phyloP scores from a whole-genome alignment of 2,113 vertebrate genomes.

The Macquaria australasica region DNA sequence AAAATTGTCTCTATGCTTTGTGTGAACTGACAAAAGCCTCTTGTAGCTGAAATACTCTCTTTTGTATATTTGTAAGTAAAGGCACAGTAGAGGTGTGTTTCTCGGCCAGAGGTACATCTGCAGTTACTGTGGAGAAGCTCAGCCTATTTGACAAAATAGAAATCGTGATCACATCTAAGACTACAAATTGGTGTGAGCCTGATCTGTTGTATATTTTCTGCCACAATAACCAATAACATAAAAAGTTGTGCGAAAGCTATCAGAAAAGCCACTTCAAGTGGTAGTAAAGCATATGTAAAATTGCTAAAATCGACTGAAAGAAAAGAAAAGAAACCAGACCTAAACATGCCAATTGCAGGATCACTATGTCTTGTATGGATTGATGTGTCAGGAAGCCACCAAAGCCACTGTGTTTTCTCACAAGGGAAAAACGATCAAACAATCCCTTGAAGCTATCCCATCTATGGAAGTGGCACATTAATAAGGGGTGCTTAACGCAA shows the following conservation, averaged over 20 bases:
- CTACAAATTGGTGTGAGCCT: not conserved
- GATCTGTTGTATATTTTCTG: not conserved
- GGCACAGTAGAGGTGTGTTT: not conserved
- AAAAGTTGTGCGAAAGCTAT: not conserved
- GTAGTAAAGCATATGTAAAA: not conserved
- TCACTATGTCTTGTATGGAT: not conserved
- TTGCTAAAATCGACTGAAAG: not conserved
- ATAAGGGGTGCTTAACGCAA: not conserved
- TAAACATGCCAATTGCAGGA: not conserved
- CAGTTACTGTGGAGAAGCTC: not conserved
- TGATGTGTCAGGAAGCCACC: not conserved
- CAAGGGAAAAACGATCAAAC: not conserved
- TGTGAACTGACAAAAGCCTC: not conserved
- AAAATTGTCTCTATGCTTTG: not conserved
- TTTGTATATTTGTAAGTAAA: not conserved
- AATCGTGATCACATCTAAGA: not conserved
- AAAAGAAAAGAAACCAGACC: not conserved
- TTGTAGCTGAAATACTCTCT: not conserved
- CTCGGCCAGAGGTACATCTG: not conserved
- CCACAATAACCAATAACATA: not conserved
- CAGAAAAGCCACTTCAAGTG: not conserved
- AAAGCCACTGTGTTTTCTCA: not conserved
- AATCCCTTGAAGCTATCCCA: not conserved
- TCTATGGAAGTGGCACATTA: not conserved
- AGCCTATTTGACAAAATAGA: not conserved